These are phyloP conservation scores for Pyrrhura leucotis DNA, from an alignment of 2,797 vertebrate species.

Conservation along the genomic window DNA sequence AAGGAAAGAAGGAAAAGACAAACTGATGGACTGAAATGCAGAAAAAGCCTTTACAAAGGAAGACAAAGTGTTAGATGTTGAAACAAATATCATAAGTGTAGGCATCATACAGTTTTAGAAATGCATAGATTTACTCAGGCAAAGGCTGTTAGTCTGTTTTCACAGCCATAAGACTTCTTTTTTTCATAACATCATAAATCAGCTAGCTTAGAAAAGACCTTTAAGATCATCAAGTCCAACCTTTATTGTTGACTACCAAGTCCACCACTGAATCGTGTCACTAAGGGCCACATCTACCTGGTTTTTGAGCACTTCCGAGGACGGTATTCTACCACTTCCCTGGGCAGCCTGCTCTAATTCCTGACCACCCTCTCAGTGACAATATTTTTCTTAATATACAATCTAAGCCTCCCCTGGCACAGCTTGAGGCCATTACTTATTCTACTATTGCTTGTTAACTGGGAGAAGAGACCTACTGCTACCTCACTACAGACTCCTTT, in stretches of 20 bases:
- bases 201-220: background rate
- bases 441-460: too few species aligned
- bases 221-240: background rate
- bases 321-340: background rate
- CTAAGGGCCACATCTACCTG: background rate
- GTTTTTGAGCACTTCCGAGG: background rate
- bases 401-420: background rate
- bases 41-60: background rate
- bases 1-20: background rate
- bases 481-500: too few species aligned
- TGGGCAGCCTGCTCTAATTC: background rate
- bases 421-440: background rate
- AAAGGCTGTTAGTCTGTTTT: background rate
- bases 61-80: background rate
- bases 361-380: background rate
- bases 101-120: background rate
- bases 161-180: background rate
- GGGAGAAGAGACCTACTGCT: too few species aligned
- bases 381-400: background rate
- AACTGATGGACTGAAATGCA: background rate
- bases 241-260: background rate
- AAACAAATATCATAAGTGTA: background rate
- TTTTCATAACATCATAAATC: background rate
- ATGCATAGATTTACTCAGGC: background rate
- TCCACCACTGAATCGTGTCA: background rate